Evolutionary conservation across 2,797 vertebrate genomes (phyloP).

Genomic region (Aplochiton taeniatus): DNA sequence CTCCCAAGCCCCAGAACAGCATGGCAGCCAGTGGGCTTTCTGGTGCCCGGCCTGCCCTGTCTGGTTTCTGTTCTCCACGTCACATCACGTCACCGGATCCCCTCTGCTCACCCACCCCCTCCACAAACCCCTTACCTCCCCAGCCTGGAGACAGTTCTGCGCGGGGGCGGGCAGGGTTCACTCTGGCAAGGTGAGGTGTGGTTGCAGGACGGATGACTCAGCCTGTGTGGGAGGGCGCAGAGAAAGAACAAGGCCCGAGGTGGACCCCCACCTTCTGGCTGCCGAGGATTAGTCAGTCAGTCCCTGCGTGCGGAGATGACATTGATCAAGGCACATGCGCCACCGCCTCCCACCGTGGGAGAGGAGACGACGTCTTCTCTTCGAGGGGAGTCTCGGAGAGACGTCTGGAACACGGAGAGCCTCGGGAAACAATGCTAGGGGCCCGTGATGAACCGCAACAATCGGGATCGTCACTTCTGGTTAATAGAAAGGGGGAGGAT

Average conservation of each 20-base stretch:
- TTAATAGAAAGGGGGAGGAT: constrained; percentile 35
- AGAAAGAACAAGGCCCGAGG: constrained; percentile 37
- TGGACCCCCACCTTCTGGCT: constrained; percentile 61
- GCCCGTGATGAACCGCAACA: constrained; percentile 56
- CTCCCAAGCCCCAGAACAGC: constrained; percentile 47
- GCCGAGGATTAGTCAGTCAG: constrained; percentile 63
- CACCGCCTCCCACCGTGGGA: constrained; percentile 34
- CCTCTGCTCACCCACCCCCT: background rate
- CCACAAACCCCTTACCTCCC: constrained; percentile 33
- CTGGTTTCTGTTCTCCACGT: too few relatives aligned
- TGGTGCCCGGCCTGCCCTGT: too few relatives aligned
- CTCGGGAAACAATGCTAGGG: constrained; percentile 60
- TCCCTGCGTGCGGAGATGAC: constrained; percentile 68
- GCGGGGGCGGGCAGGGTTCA: constrained; percentile 48
- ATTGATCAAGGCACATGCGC: constrained; percentile 61
- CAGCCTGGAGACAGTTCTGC: constrained; percentile 33
- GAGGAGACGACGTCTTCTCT: constrained; percentile 48
- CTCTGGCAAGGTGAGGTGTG: constrained; percentile 60
- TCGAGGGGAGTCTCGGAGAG: constrained; percentile 57
- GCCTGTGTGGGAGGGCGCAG: background rate
- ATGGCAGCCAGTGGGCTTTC: constrained; percentile 32
- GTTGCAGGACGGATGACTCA: background rate
- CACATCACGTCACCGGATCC: too few relatives aligned
- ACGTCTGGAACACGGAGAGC: constrained; percentile 40
- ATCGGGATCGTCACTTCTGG: constrained; percentile 51